Percentiles rank a stretch among this genome's conserved stretches.
phyloP scores from a whole-genome alignment of 2,888 invertebrate species.

The Netelia fuscicornis region DNA sequence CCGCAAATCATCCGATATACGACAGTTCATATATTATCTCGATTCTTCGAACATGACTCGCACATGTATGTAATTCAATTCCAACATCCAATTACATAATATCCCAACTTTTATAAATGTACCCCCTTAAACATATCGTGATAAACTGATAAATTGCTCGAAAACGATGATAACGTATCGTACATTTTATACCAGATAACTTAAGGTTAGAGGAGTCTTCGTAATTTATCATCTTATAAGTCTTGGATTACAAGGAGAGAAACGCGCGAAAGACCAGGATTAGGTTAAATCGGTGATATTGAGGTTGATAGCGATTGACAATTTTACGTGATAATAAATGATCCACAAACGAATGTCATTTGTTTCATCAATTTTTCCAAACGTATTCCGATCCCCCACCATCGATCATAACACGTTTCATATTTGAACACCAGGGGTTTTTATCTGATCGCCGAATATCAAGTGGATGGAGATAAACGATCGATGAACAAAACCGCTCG shows the following conservation, averaged over 20 bases:
- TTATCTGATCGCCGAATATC: neutral
- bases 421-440: neutral
- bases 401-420: neutral
- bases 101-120: neutral
- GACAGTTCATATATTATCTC: neutral
- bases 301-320: neutral
- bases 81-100: neutral
- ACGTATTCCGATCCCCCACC: neutral
- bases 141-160: neutral
- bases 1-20: neutral
- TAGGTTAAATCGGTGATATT: neutral
- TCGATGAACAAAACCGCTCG: neutral
- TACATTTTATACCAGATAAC: neutral
- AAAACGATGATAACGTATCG: neutral
- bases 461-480: constrained; percentile 7
- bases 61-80: neutral
- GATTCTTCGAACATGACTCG: neutral
- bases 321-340: neutral
- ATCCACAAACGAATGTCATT: neutral
- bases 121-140: neutral
- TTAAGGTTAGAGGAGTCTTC: neutral
- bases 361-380: neutral
- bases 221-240: neutral
- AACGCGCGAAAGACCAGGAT: neutral
- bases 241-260: neutral